Conservation (phyloP, 2,888 invertebrate genomes). For the Nesidiocoris tenuis region DNA sequence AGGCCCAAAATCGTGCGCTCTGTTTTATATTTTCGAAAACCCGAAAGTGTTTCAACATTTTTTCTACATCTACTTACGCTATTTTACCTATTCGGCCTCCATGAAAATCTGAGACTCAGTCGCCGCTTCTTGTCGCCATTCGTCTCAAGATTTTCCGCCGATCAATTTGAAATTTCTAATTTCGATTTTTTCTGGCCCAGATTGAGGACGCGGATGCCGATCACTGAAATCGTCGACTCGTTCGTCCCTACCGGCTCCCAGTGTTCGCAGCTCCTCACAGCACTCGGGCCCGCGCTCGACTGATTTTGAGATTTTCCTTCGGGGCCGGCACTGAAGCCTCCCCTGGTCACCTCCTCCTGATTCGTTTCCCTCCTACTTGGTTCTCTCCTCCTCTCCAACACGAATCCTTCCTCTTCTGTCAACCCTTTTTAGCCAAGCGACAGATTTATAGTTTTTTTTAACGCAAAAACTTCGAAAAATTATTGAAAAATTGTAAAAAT, state of each 20-base stretch:
- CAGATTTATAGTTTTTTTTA: too few species aligned
- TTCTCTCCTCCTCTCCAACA: background rate
- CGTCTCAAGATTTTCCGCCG: too few species aligned
- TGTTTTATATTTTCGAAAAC: background rate
- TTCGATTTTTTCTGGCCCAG: too few species aligned
- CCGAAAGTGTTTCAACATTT: too few species aligned
- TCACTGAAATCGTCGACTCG: background rate
- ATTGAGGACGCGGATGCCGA: background rate
- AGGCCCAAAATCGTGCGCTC: too few species aligned
- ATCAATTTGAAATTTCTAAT: too few species aligned
- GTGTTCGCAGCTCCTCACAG: constrained; percentile 14
- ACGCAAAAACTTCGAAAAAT: too few species aligned
- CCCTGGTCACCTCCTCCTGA: background rate
- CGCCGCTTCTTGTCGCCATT: background rate
- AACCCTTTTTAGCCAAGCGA: background rate
- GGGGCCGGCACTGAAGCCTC: background rate
- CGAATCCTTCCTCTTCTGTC: background rate
- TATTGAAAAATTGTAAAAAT: too few species aligned
- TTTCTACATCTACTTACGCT: background rate
- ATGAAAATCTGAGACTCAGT: background rate
- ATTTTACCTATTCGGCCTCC: background rate
- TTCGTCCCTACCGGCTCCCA: background rate
- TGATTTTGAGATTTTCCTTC: constrained; percentile 39
- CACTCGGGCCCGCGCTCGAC: constrained; percentile 41
- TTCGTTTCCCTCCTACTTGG: background rate